Evolutionary conservation across 2,888 invertebrate genomes (phyloP).

Genomic region (Hydropsyche betteni): DNA sequence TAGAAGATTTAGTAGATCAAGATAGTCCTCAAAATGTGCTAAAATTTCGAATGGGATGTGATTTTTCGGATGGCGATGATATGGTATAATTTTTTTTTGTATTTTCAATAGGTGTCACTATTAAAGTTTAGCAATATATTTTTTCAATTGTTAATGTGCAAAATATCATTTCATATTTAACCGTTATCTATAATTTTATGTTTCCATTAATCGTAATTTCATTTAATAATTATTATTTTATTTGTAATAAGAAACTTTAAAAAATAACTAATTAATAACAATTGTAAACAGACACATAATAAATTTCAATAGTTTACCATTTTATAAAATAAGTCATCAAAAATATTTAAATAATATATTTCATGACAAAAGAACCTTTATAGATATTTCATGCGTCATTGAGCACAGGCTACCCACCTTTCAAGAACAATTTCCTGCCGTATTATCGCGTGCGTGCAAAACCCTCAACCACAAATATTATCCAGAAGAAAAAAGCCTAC

Average conservation of each 20-base stretch:
- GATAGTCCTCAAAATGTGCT: constrained; percentile 82
- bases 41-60: constrained; percentile 83
- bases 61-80: constrained; percentile 73
- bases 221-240: too few relatives aligned
- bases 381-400: constrained; percentile 2
- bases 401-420: constrained; percentile 18
- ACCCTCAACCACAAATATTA: background rate
- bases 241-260: too few relatives aligned
- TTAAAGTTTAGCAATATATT: too few relatives aligned
- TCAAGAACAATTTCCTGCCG: constrained; percentile 20
- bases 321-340: too few relatives aligned
- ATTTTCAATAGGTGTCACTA: too few relatives aligned
- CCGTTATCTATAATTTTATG: too few relatives aligned
- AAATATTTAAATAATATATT: background rate
- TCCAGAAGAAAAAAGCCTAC: background rate
- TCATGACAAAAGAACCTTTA: background rate
- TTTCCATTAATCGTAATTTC: too few relatives aligned
- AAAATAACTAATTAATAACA: too few relatives aligned
- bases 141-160: too few relatives aligned
- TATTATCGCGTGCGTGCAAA: constrained; percentile 2
- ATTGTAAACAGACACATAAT: too few relatives aligned
- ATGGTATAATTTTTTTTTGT: constrained; percentile 59
- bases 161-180: too few relatives aligned
- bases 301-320: too few relatives aligned
- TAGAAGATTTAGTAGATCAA: constrained; percentile 83